Evolutionary conservation across 1,140 invertebrate species (phyloP).

Genomic region (Trypoxylus dichotomus): DNA sequence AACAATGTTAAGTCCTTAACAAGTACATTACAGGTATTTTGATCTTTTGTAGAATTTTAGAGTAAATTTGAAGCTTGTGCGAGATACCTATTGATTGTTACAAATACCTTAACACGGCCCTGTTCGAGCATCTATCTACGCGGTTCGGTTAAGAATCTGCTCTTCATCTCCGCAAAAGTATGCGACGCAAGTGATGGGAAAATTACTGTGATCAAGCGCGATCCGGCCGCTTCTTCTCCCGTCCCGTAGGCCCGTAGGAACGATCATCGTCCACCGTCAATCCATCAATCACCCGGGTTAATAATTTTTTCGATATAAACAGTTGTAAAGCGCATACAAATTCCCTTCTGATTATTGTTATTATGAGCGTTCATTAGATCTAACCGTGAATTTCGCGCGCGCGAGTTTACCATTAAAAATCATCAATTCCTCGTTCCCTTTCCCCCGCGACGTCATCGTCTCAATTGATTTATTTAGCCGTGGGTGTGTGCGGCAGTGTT

Average conservation of each 20-base stretch:
- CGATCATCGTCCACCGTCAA: slow-evolving; percentile 42
- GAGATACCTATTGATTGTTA: not conserved
- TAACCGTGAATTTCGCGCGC: slow-evolving; percentile 42
- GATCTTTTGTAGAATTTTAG: too few species aligned
- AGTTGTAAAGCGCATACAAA: slow-evolving; percentile 50
- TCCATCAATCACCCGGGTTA: slow-evolving; percentile 50
- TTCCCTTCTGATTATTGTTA: slow-evolving; percentile 49
- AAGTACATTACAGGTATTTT: too few species aligned
- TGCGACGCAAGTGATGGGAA: slow-evolving; percentile 41
- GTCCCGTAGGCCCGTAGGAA: not conserved
- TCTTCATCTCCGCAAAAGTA: slow-evolving; percentile 17
- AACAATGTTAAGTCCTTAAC: too few species aligned
- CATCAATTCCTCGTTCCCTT: slow-evolving; percentile 17
- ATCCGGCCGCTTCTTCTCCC: not conserved
- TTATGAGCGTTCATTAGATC: slow-evolving; percentile 48
- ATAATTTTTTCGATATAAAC: slow-evolving; percentile 52
- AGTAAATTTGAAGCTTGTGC: too few species aligned
- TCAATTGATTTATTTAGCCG: slow-evolving; percentile 22
- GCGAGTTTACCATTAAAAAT: slow-evolving; percentile 24
- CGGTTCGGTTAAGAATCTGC: not conserved
- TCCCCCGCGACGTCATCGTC: not conserved
- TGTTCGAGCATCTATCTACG: not conserved
- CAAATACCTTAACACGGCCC: not conserved
- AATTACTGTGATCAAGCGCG: slow-evolving; percentile 49
- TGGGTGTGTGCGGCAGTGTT: slow-evolving; percentile 2